These are phyloP conservation scores for Drosophila guanche DNA, from an alignment of 1,140 invertebrate species.

Conservation along the genomic window DNA sequence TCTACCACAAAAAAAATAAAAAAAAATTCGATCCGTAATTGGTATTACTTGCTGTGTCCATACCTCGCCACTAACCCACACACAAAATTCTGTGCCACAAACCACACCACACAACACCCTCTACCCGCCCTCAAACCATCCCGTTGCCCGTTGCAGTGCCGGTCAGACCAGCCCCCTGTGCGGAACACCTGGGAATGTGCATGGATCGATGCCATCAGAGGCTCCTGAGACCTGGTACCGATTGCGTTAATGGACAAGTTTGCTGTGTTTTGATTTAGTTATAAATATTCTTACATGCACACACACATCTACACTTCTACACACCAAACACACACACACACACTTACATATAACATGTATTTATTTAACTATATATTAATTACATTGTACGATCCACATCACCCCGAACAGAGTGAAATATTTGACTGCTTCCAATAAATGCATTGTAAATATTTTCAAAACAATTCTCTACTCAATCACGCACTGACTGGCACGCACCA, in stretches of 20 bases:
- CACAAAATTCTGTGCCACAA: constrained; percentile 15
- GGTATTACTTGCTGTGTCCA: constrained; percentile 21
- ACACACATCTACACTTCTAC: constrained; percentile 10
- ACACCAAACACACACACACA: constrained; percentile 16
- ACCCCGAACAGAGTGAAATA: constrained; percentile 27
- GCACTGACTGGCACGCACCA: neutral
- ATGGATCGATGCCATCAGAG: constrained; percentile 59
- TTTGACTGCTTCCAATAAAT: constrained; percentile 54
- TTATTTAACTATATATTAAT: constrained; percentile 71
- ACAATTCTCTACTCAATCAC: neutral
- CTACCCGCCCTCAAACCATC: constrained; percentile 33
- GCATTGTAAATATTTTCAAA: constrained; percentile 55
- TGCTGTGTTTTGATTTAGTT: constrained; percentile 71
- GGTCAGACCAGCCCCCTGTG: constrained; percentile 74
- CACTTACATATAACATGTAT: constrained; percentile 58
- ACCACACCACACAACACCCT: constrained; percentile 11
- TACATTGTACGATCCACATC: constrained; percentile 59
- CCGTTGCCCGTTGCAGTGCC: constrained; percentile 62
- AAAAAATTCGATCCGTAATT: constrained; percentile 6
- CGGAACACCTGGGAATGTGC: constrained; percentile 66
- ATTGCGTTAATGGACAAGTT: constrained; percentile 71
- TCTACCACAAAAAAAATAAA: neutral
- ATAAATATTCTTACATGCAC: constrained; percentile 14
- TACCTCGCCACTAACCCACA: constrained; percentile 19
- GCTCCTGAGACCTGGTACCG: constrained; percentile 65